Percentiles rank a stretch among this genome's conserved stretches.
These are phyloP conservation scores for Montifringilla adamsi DNA, from an alignment of 2,113 vertebrate species.

Conservation along the genomic window DNA sequence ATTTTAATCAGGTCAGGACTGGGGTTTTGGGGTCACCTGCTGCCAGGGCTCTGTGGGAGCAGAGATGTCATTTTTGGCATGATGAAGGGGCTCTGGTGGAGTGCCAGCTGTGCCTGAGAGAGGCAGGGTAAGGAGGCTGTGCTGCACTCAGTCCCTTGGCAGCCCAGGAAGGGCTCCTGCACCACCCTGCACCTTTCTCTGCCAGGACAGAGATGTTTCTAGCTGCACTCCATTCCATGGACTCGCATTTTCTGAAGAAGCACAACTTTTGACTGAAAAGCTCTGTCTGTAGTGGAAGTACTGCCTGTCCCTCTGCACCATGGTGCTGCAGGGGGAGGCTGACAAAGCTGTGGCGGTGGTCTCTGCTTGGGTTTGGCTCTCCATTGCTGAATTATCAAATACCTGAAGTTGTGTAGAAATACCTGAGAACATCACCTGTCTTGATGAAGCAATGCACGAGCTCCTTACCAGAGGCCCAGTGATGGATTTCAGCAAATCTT, in stretches of 20 bases:
- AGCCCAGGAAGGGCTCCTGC: neutral
- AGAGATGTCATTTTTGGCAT: neutral
- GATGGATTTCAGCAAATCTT: neutral
- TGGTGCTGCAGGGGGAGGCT: neutral
- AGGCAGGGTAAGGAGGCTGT: neutral
- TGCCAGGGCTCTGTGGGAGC: neutral
- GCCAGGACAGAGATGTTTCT: neutral
- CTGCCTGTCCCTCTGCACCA: neutral
- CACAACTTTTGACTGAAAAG: neutral
- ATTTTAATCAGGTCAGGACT: neutral
- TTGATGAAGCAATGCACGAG: neutral
- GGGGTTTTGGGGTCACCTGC: neutral
- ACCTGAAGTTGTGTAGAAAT: neutral
- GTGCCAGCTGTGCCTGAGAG: neutral
- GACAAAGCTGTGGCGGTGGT: neutral
- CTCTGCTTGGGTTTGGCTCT: neutral
- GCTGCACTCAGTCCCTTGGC: neutral
- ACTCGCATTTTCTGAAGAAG: neutral
- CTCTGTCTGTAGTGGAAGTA: neutral
- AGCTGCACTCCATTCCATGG: neutral
- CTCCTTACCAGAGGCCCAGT: neutral
- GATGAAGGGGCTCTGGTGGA: fast-evolving
- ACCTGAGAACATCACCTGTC: neutral
- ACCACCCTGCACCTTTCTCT: neutral
- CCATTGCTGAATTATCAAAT: neutral